phyloP scores from a whole-genome alignment of 2,113 vertebrate species.

The Oryzias woworae region DNA sequence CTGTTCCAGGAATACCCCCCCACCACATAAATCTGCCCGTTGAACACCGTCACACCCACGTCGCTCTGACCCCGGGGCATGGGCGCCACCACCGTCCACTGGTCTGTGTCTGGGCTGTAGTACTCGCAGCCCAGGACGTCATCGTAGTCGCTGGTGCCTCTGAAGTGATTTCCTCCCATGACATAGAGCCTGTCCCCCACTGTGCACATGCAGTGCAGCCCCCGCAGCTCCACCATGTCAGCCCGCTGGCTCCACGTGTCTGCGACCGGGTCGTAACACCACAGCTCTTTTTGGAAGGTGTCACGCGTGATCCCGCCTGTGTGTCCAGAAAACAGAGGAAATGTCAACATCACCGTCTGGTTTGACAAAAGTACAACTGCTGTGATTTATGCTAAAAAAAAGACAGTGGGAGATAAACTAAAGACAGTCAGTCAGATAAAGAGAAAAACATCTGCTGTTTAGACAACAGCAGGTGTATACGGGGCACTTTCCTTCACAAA shows the following conservation, averaged over 20 bases:
- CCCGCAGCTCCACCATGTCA: slow-evolving; percentile 80
- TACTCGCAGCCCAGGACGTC: slow-evolving; percentile 81
- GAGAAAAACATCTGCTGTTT: no score
- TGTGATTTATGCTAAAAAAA: no score
- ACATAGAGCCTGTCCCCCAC: slow-evolving; percentile 78
- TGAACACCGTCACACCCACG: slow-evolving; percentile 78
- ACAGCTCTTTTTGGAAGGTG: slow-evolving; percentile 82
- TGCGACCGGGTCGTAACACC: slow-evolving; percentile 68
- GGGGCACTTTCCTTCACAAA: no score
- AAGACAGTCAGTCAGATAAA: no score
- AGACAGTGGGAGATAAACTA: no score
- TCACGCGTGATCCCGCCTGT: slow-evolving; percentile 82
- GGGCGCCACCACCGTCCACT: slow-evolving; percentile 79
- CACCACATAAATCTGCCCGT: slow-evolving; percentile 78
- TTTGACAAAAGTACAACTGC: no score
- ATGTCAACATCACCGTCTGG: background rate
- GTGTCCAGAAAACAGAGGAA: background rate
- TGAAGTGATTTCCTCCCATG: slow-evolving; percentile 83
- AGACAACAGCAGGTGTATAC: no score
- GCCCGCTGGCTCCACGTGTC: slow-evolving; percentile 75
- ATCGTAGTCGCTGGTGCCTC: slow-evolving; percentile 79
- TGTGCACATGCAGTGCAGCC: slow-evolving; percentile 84
- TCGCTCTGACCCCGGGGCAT: slow-evolving; percentile 82
- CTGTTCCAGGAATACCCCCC: slow-evolving; percentile 86
- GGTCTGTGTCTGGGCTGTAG: slow-evolving; percentile 77